Evolutionary conservation across 53 echinoderm and acorn worm species (phyloP).

Genomic region (Zoroaster sp.): DNA sequence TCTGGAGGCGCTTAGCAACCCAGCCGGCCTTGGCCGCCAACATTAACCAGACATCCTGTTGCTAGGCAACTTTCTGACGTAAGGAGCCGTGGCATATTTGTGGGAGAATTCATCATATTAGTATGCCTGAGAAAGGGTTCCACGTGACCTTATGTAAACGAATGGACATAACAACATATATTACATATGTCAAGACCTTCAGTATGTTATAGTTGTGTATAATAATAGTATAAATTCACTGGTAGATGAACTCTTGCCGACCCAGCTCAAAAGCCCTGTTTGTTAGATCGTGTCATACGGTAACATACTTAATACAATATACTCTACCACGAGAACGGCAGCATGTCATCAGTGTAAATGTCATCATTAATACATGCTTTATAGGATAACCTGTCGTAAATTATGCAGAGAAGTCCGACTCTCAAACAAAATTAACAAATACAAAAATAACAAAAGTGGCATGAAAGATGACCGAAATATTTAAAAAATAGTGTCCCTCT

Average conservation of each 20-base stretch:
- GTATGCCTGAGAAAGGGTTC: background rate
- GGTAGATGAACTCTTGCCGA: background rate
- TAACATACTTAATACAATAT: too few species aligned
- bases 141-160: constrained; percentile 55
- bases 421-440: background rate
- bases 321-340: background rate
- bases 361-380: background rate
- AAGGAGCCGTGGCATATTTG: constrained; percentile 46
- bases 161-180: background rate
- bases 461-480: background rate
- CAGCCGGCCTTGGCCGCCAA: constrained; percentile 42
- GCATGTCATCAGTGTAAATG: background rate
- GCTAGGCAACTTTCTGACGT: constrained; percentile 43
- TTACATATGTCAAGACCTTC: background rate
- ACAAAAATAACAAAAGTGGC: background rate
- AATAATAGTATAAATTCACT: constrained; percentile 22
- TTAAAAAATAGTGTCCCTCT: background rate
- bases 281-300: background rate
- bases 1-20: constrained; percentile 6
- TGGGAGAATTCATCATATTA: constrained; percentile 45
- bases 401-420: background rate
- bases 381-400: background rate
- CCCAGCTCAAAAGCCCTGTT: background rate
- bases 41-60: constrained; percentile 48
- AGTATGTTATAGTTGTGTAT: constrained; percentile 14